These are phyloP conservation scores for Ambastaia sidthimunki DNA, from an alignment of 2,797 vertebrate genomes.

Conservation along the genomic window DNA sequence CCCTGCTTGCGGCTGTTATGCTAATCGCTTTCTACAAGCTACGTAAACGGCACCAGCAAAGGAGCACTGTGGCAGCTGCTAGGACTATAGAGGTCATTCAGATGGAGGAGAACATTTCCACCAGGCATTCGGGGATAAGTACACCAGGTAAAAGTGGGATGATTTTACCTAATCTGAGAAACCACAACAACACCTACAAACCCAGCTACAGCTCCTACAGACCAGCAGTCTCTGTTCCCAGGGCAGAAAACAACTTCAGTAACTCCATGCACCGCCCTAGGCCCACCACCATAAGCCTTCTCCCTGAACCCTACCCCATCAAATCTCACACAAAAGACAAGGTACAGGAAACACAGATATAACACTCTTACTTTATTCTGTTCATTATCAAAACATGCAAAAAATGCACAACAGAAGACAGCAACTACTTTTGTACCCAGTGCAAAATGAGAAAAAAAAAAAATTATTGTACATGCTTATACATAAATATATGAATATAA, in stretches of 20 bases:
- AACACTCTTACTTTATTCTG: slow-evolving; percentile 72
- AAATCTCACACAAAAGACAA: slow-evolving; percentile 96
- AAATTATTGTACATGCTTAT: slow-evolving; percentile 97
- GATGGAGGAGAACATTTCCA: slow-evolving; percentile 90
- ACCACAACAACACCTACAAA: slow-evolving; percentile 95
- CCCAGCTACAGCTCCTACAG: slow-evolving; percentile 79
- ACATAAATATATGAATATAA: slow-evolving; percentile 83
- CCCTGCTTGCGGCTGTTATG: slow-evolving; percentile 94
- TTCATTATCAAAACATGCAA: slow-evolving; percentile 82
- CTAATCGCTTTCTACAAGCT: slow-evolving; percentile 98
- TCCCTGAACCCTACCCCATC: slow-evolving; percentile 89
- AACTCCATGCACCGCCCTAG: slow-evolving; percentile 90
- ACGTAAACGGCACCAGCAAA: slow-evolving; percentile 95
- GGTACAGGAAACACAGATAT: slow-evolving; percentile 99
- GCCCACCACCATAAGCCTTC: slow-evolving; percentile 83
- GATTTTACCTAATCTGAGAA: slow-evolving; percentile 86
- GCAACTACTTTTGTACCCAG: slow-evolving; percentile 94
- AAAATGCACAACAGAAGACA: slow-evolving; percentile 90
- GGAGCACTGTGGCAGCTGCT: slow-evolving; percentile 90
- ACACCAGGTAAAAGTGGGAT: slow-evolving; percentile 87
- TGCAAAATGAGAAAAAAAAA: no score
- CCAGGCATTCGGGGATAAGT: slow-evolving; percentile 77
- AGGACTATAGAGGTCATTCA: slow-evolving; percentile 95
- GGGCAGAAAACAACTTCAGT: slow-evolving; percentile 91
- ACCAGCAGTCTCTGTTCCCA: slow-evolving; percentile 88